phyloP scores from a whole-genome alignment of 2,888 invertebrate species.

The Geophilus truncorum region DNA sequence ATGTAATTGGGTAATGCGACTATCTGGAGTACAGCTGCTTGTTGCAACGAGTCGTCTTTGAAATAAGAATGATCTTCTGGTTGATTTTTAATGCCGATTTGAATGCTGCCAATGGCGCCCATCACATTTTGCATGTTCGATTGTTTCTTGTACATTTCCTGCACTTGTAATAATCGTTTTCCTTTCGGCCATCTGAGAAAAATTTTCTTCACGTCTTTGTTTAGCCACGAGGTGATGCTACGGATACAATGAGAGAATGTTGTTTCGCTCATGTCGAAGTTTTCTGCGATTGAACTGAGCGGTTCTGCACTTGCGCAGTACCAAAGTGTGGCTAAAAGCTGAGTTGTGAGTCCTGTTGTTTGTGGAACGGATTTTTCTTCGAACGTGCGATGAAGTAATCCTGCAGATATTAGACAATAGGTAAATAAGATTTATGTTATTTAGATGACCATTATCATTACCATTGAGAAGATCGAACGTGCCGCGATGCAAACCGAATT shows the following conservation, averaged over 20 bases:
- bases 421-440: not conserved
- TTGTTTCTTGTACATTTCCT: not conserved
- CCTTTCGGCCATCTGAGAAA: not conserved
- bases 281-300: not conserved
- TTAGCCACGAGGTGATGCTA: not conserved
- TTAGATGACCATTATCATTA: not conserved
- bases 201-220: not conserved
- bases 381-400: not conserved
- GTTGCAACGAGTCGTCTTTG: not conserved
- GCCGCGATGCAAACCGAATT: not conserved
- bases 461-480: not conserved
- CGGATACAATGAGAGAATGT: not conserved
- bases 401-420: not conserved
- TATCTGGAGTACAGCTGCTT: not conserved
- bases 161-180: not conserved
- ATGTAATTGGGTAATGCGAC: not conserved
- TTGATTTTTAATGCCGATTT: not conserved
- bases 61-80: not conserved
- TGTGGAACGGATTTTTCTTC: no score
- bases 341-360: not conserved
- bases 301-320: not conserved
- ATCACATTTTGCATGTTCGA: not conserved
- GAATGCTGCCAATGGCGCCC: not conserved
- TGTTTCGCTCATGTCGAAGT: not conserved
- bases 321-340: not conserved